Conservation (phyloP, 2,888 invertebrate species). For the Athripsodes cinereus region DNA sequence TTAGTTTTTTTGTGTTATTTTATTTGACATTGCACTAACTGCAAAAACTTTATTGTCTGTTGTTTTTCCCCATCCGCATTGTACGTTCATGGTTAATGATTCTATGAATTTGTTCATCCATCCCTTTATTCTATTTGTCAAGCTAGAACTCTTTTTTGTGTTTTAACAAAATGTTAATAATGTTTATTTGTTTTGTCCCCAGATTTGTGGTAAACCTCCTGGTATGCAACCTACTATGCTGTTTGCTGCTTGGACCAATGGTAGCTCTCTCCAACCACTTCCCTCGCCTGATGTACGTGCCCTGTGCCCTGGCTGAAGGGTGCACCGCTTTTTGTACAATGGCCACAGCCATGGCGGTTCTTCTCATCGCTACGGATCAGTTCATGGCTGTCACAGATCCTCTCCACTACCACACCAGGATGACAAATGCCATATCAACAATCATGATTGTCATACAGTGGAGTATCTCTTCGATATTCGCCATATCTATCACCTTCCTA, state of each 20-base stretch:
- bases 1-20: too few species aligned
- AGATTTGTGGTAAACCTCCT: conserved; percentile 50
- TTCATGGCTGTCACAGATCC: conserved; percentile 51
- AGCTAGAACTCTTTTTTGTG: too few species aligned
- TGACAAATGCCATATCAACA: conserved; percentile 17
- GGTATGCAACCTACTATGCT: conserved; percentile 46
- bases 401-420: conserved; percentile 33
- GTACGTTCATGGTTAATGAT: too few species aligned
- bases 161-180: too few species aligned
- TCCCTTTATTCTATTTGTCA: too few species aligned
- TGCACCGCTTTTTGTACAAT: conserved; percentile 46
- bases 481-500: conserved; percentile 46
- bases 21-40: too few species aligned
- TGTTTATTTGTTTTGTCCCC: conserved; percentile 16
- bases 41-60: too few species aligned
- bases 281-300: conserved; percentile 46
- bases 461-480: conserved; percentile 39
- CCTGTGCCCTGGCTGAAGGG: conserved; percentile 53
- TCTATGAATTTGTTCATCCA: too few species aligned
- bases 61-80: too few species aligned
- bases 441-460: conserved; percentile 19
- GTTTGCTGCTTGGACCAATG: conserved; percentile 42
- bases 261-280: conserved; percentile 49
- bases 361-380: conserved; percentile 37
- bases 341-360: conserved; percentile 43